Evolutionary conservation across 2,113 vertebrate genomes (phyloP).

Genomic region (Herpetotheres cachinnans): DNA sequence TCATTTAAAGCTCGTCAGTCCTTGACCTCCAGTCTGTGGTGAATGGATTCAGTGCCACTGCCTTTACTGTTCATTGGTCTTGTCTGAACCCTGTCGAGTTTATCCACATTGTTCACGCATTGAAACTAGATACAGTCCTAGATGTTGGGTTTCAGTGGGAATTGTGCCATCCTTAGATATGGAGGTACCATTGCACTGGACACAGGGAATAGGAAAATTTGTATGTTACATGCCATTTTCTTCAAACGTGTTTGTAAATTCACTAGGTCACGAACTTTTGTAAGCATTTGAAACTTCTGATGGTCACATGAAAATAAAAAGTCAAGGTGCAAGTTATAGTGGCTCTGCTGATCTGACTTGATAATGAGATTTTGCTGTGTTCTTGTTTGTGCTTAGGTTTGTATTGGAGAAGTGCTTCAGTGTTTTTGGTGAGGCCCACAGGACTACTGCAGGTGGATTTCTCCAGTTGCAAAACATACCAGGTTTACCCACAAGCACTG

Average conservation of each 20-base stretch:
- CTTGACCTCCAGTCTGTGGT: background rate
- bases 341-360: background rate
- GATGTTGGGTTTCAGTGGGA: fast-evolving
- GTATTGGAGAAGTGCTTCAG: background rate
- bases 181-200: background rate
- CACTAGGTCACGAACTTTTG: background rate
- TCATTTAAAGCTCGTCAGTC: background rate
- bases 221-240: background rate
- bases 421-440: background rate
- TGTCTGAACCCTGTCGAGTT: background rate
- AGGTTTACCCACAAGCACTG: background rate
- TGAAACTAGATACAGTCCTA: background rate
- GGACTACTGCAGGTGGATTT: background rate
- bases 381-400: background rate
- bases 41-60: background rate
- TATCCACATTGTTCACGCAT: fast-evolving
- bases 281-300: background rate
- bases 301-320: background rate
- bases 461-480: background rate
- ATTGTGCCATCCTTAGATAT: background rate
- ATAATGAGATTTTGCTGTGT: background rate
- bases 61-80: background rate
- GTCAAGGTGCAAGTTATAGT: background rate
- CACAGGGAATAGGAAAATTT: background rate
- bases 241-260: background rate